Evolutionary conservation across 2,113 vertebrate species (phyloP).

Genomic region (Cromileptes altivelis): DNA sequence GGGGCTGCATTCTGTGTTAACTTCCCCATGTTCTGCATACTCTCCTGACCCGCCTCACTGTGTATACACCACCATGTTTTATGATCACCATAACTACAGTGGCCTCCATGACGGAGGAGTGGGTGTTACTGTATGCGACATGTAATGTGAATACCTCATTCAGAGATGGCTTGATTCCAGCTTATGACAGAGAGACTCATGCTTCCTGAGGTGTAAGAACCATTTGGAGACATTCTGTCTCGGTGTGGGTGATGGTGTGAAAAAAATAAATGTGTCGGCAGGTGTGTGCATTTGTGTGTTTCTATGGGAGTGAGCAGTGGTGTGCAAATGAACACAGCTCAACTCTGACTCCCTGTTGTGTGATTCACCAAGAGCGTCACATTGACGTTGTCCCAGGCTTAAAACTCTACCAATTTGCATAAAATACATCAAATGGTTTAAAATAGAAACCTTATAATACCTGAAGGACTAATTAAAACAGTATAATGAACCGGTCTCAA

Average conservation of each 20-base stretch:
- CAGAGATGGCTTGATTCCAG: background rate
- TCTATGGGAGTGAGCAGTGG: background rate
- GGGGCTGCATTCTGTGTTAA: background rate
- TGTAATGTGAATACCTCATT: constrained; percentile 8
- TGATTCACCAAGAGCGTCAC: constrained; percentile 36
- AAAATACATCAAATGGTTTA: background rate
- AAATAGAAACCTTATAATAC: constrained; percentile 24
- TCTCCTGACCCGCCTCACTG: constrained; percentile 2
- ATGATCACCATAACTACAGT: constrained; percentile 9
- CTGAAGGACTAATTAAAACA: constrained; percentile 4
- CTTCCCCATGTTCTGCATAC: constrained; percentile 17
- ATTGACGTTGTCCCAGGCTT: constrained; percentile 12
- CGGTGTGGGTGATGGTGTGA: constrained; percentile 13
- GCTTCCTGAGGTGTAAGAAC: background rate
- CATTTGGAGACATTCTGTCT: constrained; percentile 20
- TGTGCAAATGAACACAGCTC: background rate
- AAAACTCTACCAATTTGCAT: background rate
- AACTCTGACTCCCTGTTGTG: constrained; percentile 14
- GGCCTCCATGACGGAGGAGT: constrained; percentile 5
- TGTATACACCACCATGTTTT: constrained; percentile 15
- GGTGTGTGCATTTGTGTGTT: constrained; percentile 20
- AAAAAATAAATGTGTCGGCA: background rate
- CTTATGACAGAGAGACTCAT: constrained; percentile 1
- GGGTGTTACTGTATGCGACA: constrained; percentile 14
- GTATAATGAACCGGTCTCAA: background rate